Base-by-base conservation (phyloP, 2,888 invertebrate genomes). In the Drosophila monieri region DNA sequence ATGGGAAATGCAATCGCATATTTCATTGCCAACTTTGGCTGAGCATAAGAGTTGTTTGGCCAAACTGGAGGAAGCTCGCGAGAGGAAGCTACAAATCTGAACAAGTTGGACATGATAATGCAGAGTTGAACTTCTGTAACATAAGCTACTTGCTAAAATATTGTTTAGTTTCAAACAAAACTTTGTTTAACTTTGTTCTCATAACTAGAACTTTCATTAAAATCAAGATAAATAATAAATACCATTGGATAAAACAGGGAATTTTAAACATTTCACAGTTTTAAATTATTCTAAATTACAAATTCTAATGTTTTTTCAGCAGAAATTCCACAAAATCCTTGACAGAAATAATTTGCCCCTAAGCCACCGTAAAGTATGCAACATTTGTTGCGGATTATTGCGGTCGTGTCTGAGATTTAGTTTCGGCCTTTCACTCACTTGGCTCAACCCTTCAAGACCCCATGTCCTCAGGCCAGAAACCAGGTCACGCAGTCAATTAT, bases 401-500 rank as follows among this genome's bases (percentile, higher is more conserved):
- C 51, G 66, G 77, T 69, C 70, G 37, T 77, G 59, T 43, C 57
- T 47, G 74, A 57, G 57, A 54, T 54, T 74, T 46, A 43, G 49
- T 30, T 32, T 46, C 14, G 47, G 39, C 41, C 66, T 66, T n/a
- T 27, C 3, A 12, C 8, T 12, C 52, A 27, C 57, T 30, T 57
- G 10, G 15, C 51, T 14, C 23, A 73, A 56, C 15, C 66, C 66
- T 35, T 53, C 51, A 58, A 37, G 23, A 32, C 48, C 18, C 18
- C 12, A 43, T 21, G 44, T n/a, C 49, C 25, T 23, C 9, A 14
- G 27, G 43, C 49, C 44, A 27, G 23, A 27, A 23, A 55, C 32
- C 37, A 46, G 61, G 61, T 62, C 74, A 76, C 66, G 55, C 74
- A 53, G 71, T 81, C 85, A 80, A 87, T 87, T 85, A 80, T 76